Base-by-base conservation (phyloP, 1,140 invertebrate species). In the Macrostomum lignano region DNA sequence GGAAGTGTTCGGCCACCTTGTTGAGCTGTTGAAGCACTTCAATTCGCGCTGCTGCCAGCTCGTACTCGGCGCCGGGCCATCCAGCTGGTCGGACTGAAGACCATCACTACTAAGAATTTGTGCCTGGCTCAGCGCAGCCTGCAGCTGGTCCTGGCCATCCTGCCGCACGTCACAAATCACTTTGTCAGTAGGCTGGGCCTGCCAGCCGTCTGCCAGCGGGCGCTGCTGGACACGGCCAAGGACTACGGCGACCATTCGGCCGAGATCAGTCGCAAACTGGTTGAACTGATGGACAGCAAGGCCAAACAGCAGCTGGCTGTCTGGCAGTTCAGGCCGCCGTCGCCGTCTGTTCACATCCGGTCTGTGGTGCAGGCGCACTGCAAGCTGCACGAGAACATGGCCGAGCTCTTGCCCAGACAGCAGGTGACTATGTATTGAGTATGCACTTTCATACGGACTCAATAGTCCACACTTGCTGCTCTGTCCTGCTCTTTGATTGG, bases 41-140 rank as follows among this genome's bases (percentile, higher is more conserved):
- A 94, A 91, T 63, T 84, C 74, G 4, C 67, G 73, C 41, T 76
- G 73, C 38, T 88, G 74, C 59, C 78, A 91, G 49, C 60, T 96
- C 35, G 77, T 98, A 17, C 61, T 94, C 15, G 82, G 82, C 30
- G 86, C 82, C 20, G 82, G 81, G 84, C 88, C 2, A 67, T 93
- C 46, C 72, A 79, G 47, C 71, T 79, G 38, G 78, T 79, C 11
- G 82, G 84, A 1, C 59, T 94, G 24, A 93, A 88, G 61, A 88
- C 78, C 25, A 96, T 98, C 30, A 84, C 79, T 1, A 82, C 74
- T 38, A 76, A 73, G 24, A 91, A 86, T 62, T 61, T 94, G 38
- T 82, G 78, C 6, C 58, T 94, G 37, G 75, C 81, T 0, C 77
- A 75, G 6, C 65, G 86, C 39, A 82, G 64, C 35, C 73, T 58